Conservation (phyloP, 2,797 vertebrate genomes). For the Linurgus olivaceus region DNA sequence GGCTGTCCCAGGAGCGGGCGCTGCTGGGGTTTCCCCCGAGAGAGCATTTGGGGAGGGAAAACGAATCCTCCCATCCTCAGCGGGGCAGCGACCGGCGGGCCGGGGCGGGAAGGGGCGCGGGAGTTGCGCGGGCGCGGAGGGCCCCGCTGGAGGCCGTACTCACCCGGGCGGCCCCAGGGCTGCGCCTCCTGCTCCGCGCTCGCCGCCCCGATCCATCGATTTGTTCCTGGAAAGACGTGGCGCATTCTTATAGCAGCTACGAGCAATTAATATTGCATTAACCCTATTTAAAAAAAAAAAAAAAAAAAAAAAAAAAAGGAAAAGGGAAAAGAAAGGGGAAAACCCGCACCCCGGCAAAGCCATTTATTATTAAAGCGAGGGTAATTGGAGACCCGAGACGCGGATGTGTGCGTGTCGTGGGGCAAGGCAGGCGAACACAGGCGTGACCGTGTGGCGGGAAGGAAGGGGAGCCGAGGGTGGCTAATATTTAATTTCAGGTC, state of each 20-base stretch:
- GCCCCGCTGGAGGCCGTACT: background rate
- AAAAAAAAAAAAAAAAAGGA: background rate
- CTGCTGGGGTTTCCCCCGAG: background rate
- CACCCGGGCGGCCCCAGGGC: conserved; percentile 28
- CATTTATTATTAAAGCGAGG: conserved; percentile 77
- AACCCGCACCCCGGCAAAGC: conserved; percentile 59
- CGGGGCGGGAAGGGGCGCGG: background rate
- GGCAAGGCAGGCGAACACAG: conserved; percentile 60
- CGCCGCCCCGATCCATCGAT: conserved; percentile 75
- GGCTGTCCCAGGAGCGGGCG: background rate
- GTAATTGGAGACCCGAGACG: conserved; percentile 73
- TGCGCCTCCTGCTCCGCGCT: conserved; percentile 23
- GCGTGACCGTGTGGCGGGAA: conserved; percentile 72
- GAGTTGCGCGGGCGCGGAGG: background rate
- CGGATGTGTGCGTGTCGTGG: conserved; percentile 45
- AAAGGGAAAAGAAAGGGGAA: background rate
- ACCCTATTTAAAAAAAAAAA: conserved; percentile 45
- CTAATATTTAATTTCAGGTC: conserved; percentile 84
- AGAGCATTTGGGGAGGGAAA: background rate
- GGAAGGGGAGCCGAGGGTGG: conserved; percentile 67
- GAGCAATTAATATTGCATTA: conserved; percentile 90
- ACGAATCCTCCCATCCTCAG: accelerated
- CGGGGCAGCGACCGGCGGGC: background rate
- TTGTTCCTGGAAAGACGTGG: conserved; percentile 79
- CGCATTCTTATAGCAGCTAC: conserved; percentile 85